Percentiles rank a stretch among this genome's conserved stretches.
Conservation (phyloP, 2,113 vertebrate species). For the Micromys minutus region DNA sequence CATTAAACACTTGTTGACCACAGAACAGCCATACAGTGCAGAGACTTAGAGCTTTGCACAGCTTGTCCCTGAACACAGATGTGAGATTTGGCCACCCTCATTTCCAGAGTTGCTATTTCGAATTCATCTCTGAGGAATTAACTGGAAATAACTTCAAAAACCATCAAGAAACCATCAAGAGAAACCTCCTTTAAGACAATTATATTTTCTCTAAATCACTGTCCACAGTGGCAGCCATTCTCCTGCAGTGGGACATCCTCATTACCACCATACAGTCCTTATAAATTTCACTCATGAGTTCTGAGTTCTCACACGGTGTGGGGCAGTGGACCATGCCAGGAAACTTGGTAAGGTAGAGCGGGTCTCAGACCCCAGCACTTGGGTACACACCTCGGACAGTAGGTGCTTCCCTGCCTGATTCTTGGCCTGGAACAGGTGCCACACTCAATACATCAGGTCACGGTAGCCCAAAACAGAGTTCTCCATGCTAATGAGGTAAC, state of each 20-base stretch:
- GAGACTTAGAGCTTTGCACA: not conserved
- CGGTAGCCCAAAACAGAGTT: too few species aligned
- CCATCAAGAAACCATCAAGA: not conserved
- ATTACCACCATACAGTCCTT: not conserved
- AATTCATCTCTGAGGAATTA: not conserved
- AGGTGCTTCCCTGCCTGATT: too few species aligned
- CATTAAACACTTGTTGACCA: not conserved
- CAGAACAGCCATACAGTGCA: not conserved
- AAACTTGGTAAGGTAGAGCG: too few species aligned
- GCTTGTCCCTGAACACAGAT: not conserved
- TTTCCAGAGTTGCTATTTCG: constrained; percentile 2
- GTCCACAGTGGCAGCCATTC: not conserved
- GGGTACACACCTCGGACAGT: too few species aligned
- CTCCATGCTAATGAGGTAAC: too few species aligned
- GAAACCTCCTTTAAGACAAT: not conserved
- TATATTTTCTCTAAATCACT: not conserved
- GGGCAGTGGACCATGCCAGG: too few species aligned
- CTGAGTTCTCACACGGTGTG: not conserved
- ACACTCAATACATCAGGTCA: too few species aligned
- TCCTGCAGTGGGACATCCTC: not conserved
- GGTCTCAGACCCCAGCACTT: too few species aligned
- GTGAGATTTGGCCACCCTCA: not conserved
- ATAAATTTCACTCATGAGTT: not conserved
- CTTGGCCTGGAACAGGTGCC: too few species aligned
- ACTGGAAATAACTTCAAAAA: not conserved